Evolutionary conservation across 2,888 invertebrate genomes (phyloP).

Genomic region (Tethea ocularis): DNA sequence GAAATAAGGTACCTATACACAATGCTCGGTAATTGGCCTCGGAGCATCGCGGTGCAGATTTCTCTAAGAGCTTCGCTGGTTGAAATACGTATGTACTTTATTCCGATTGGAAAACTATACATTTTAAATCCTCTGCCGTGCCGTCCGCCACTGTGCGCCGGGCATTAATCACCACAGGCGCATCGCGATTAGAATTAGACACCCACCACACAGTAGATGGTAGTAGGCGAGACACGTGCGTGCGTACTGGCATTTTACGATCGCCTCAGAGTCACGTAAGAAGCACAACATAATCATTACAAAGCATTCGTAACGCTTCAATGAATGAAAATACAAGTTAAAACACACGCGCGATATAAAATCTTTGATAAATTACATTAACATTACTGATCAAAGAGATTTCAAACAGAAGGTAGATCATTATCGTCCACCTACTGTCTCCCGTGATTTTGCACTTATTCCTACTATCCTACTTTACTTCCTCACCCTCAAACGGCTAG

Average conservation of each 20-base stretch:
- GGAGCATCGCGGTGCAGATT: no score
- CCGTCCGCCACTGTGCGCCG: no score
- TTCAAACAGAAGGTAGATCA: conserved; percentile 37
- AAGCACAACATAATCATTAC: conserved; percentile 35
- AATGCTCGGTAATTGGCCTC: no score
- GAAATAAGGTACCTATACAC: no score
- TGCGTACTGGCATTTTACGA: conserved; percentile 30
- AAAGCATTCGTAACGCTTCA: conserved; percentile 26
- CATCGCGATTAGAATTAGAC: conserved; percentile 20
- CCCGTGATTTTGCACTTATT: conserved; percentile 9
- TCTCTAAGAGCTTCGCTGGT: no score
- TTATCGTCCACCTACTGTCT: conserved; percentile 16
- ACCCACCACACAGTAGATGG: conserved; percentile 18
- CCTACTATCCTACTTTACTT: no score
- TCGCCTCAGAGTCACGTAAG: conserved; percentile 40
- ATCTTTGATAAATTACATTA: neutral
- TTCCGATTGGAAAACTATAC: no score
- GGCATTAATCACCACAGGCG: neutral
- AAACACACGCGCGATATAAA: neutral
- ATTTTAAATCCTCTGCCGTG: no score
- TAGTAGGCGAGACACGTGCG: conserved; percentile 37
- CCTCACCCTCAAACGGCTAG: no score
- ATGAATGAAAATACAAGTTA: conserved; percentile 12
- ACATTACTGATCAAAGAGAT: conserved; percentile 21
- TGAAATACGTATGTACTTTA: no score